Conservation (phyloP, 2,113 vertebrate species). For the Alethe castanea region DNA sequence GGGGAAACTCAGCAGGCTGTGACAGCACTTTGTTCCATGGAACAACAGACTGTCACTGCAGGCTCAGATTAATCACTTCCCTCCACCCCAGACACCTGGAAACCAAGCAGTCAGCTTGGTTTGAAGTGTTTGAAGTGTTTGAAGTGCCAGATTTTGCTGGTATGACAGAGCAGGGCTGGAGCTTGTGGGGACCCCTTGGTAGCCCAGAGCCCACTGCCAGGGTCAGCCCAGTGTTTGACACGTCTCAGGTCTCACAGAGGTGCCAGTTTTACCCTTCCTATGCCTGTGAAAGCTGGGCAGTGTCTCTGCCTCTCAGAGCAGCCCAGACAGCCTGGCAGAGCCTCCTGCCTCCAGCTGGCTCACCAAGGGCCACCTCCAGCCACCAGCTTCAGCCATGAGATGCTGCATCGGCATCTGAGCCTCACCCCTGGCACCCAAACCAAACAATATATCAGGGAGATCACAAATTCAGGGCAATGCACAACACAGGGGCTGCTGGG, state of each 20-base stretch:
- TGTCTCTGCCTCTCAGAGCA: neutral
- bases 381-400: neutral
- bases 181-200: neutral
- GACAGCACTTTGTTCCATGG: constrained; percentile 32
- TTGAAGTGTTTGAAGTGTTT: neutral
- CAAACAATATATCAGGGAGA: neutral
- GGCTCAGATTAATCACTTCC: constrained; percentile 53
- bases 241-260: neutral
- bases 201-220: rapidly evolving
- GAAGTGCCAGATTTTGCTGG: neutral
- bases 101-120: neutral
- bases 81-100: constrained; percentile 18
- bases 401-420: rapidly evolving
- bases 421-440: neutral
- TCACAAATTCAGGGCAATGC: neutral
- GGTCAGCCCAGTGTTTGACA: neutral
- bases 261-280: neutral
- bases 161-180: neutral
- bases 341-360: neutral
- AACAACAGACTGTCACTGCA: constrained; percentile 31
- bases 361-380: neutral
- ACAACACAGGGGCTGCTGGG: too few relatives aligned
- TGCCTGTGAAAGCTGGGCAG: neutral
- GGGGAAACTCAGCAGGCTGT: neutral
- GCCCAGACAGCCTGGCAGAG: neutral